Percentiles rank a stretch among this genome's conserved stretches.
Conservation (phyloP, 2,888 invertebrate species). For the Erebia ligea region DNA sequence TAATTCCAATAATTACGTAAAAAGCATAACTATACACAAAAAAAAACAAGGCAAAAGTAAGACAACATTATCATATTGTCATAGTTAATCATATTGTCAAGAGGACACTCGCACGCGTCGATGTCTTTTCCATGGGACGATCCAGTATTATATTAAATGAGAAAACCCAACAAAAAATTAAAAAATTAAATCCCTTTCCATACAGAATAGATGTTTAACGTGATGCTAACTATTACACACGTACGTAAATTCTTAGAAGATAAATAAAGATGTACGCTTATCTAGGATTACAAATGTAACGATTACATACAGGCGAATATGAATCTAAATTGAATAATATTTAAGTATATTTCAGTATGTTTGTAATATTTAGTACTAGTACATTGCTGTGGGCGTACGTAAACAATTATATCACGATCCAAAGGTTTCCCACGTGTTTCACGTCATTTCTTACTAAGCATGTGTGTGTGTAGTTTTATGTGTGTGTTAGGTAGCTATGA, state of each 20-base stretch:
- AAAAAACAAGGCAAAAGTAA: too few species aligned
- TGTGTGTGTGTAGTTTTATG: conserved; percentile 30
- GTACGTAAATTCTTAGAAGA: conserved; percentile 36
- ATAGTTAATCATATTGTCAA: too few species aligned
- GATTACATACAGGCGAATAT: conserved; percentile 13
- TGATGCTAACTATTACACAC: conserved; percentile 33
- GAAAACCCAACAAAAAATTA: conserved; percentile 7
- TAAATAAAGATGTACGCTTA: conserved; percentile 28
- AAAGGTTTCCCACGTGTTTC: conserved; percentile 51
- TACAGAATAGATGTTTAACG: conserved; percentile 25
- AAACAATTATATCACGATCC: conserved; percentile 51
- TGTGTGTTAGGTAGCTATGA: conserved; percentile 29
- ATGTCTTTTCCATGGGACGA: conserved; percentile 40
- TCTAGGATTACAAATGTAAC: conserved; percentile 2
- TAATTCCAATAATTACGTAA: too few species aligned
- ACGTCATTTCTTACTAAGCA: conserved; percentile 39
- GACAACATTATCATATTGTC: too few species aligned
- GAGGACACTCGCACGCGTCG: conserved; percentile 34
- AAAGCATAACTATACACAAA: too few species aligned
- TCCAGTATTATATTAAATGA: too few species aligned
- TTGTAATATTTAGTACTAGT: conserved; percentile 14
- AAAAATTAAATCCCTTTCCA: conserved; percentile 26
- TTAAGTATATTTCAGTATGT: conserved; percentile 23
- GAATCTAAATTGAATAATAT: background rate
- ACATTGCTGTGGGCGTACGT: conserved; percentile 42